Evolutionary conservation across 2,797 vertebrate genomes (phyloP).

Genomic region (Sarcophilus harrisii): DNA sequence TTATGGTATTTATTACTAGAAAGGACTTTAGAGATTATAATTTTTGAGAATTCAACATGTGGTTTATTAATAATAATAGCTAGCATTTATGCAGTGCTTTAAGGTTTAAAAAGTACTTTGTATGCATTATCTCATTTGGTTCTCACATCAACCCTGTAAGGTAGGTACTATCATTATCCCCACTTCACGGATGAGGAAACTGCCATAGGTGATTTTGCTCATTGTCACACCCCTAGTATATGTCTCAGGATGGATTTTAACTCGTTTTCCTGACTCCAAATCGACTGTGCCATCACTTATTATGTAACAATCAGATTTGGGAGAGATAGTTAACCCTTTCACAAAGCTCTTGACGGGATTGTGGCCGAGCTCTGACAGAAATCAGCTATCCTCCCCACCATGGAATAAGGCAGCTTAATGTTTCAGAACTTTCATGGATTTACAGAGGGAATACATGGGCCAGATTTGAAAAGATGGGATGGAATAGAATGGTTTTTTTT

Average conservation of each 20-base stretch:
- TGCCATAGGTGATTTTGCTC: neutral
- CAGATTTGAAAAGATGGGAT: slow-evolving; percentile 52
- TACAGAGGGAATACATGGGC: slow-evolving; percentile 33
- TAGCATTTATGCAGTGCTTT: neutral
- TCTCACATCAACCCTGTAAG: neutral
- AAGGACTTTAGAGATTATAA: slow-evolving; percentile 47
- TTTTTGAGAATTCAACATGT: slow-evolving; percentile 36
- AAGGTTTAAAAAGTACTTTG: neutral
- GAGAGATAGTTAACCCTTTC: slow-evolving; percentile 28
- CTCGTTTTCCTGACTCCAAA: neutral
- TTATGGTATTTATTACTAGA: neutral
- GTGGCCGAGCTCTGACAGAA: slow-evolving; percentile 37
- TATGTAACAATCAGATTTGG: slow-evolving; percentile 40
- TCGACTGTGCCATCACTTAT: neutral
- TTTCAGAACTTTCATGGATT: slow-evolving; percentile 51
- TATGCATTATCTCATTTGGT: neutral
- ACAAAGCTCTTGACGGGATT: slow-evolving; percentile 48
- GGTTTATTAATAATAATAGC: neutral
- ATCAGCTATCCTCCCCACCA: slow-evolving; percentile 32
- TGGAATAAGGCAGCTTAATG: slow-evolving; percentile 46
- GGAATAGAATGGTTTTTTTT: slow-evolving; percentile 40
- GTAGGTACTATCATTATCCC: neutral
- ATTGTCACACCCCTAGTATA: neutral
- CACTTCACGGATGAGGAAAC: neutral
- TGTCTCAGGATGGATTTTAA: neutral